Evolutionary conservation across 2,113 vertebrate species (phyloP), one percentile per base, ranked within the genome.

Genomic region (Microtus pennsylvanicus): DNA sequence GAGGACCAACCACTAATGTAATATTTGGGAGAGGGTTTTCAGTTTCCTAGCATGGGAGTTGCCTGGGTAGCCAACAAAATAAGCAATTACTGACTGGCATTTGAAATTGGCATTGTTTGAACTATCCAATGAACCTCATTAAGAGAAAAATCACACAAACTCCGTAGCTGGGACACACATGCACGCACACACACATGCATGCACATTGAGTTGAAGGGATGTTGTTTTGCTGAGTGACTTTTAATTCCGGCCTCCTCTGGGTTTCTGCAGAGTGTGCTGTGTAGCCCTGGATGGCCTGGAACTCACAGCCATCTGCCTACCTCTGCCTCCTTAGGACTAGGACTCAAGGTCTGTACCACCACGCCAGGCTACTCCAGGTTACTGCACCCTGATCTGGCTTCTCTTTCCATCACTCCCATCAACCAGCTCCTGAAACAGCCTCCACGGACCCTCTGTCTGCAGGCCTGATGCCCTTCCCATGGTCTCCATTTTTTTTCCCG

Each of bases 141-240:
- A 92, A 88, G 45, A 88, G 22, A 72, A 74, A 88, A 89, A 76
- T 74, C 83, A 91, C 50, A 58, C 72, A 90, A 83, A 28, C 35
- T 87, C 28, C n/a, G 1, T 61, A 28, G 7, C 19, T n/a, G 28
- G 30, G 55, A 21, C 70, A 58, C 55, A 2, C 55, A 58, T 1
- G 5, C 55, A 58, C 55, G 4, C 55, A 58, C 55, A 1, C 55
- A 58, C 55, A 21, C 5, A 19, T 7, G 19, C 58, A 58, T 19
- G 19, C 58, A 58, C 58, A 21, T 58, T 58, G 63, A 91, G 5
- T 35, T 83, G 13, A 85, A 77, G 67, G 5, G 38, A 61, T 17
- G 74, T 93, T 10, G 47, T 93, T 94, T 94, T 61, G 33, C 58
- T 61, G 45, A 91, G 55, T 63, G 69, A 70, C 52, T 92, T 78